Percentiles rank a stretch among this genome's conserved stretches.
Conservation (phyloP, 2,113 vertebrate species). For the Stegostoma tigrinum region DNA sequence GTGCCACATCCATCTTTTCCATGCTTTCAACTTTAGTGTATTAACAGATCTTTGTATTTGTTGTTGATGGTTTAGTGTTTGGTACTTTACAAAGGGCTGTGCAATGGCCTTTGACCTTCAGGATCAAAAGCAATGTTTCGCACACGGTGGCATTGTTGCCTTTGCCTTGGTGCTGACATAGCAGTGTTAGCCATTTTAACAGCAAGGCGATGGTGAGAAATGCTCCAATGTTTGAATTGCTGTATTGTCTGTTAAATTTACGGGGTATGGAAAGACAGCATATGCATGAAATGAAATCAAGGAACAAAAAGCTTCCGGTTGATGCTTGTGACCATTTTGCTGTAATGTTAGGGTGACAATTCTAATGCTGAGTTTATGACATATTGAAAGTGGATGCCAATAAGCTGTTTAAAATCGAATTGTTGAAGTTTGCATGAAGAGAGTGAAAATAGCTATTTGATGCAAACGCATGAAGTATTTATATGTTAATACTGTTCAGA, state of each 20-base stretch:
- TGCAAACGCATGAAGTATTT: too few relatives aligned
- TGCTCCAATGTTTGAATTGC: neutral
- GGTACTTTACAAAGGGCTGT: neutral
- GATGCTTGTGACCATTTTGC: neutral
- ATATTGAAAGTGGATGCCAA: neutral
- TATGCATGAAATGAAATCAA: neutral
- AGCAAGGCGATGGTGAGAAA: neutral
- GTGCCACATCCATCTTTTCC: neutral
- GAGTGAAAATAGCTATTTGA: neutral
- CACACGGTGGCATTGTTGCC: constrained; percentile 26
- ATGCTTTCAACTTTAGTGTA: constrained; percentile 18
- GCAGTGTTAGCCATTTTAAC: neutral
- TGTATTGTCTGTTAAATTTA: neutral
- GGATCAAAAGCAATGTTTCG: neutral
- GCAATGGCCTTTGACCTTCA: constrained; percentile 14
- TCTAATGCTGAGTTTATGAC: neutral
- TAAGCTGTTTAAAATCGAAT: neutral
- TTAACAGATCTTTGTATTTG: constrained; percentile 27
- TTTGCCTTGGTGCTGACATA: constrained; percentile 27
- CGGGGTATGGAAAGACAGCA: neutral
- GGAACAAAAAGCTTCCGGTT: neutral
- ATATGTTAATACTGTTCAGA: neutral
- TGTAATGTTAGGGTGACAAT: neutral
- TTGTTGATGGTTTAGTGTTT: constrained; percentile 22
- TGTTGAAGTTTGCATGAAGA: neutral